These are phyloP conservation scores for Mesorhabditis spiculigera DNA, from an alignment of 2,888 invertebrate species.

Conservation along the genomic window DNA sequence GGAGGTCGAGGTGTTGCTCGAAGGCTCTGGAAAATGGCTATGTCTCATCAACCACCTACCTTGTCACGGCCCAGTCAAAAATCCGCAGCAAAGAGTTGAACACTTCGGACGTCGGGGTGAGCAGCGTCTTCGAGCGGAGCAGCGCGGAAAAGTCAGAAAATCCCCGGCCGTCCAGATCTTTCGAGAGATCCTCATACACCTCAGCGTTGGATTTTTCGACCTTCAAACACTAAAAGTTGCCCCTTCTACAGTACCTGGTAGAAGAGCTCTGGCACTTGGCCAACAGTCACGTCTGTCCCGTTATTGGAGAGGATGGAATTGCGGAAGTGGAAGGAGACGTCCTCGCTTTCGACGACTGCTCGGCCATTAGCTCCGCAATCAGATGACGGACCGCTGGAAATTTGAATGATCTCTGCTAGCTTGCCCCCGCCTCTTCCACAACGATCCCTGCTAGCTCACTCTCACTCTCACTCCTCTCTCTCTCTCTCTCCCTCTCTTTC, in stretches of 20 bases:
- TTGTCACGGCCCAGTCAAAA: constrained; percentile 24
- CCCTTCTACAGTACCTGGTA: constrained; percentile 61
- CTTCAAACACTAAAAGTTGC: neutral
- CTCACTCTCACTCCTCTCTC: neutral
- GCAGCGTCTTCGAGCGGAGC: constrained; percentile 12
- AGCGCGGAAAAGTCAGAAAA: neutral
- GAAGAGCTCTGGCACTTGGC: constrained; percentile 87
- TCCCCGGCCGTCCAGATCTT: neutral
- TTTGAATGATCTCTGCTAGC: constrained; percentile 1
- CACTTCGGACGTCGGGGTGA: constrained; percentile 20
- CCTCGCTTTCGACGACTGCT: constrained; percentile 72
- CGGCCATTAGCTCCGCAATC: constrained; percentile 95
- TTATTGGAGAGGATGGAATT: constrained; percentile 95
- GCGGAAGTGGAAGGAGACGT: constrained; percentile 79
- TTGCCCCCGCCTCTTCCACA: too few species aligned
- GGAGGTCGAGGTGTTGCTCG: constrained; percentile 1
- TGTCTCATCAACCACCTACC: neutral
- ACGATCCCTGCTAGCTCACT: too few species aligned
- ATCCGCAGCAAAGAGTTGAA: constrained; percentile 19
- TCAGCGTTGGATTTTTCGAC: neutral
- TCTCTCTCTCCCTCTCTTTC: neutral
- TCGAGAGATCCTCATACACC: neutral
- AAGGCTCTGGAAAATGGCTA: neutral
- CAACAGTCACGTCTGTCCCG: constrained; percentile 94
- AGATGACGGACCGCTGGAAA: constrained; percentile 78